Evolutionary conservation across 1,140 invertebrate species (phyloP).

Genomic region (Conus ventricosus): DNA sequence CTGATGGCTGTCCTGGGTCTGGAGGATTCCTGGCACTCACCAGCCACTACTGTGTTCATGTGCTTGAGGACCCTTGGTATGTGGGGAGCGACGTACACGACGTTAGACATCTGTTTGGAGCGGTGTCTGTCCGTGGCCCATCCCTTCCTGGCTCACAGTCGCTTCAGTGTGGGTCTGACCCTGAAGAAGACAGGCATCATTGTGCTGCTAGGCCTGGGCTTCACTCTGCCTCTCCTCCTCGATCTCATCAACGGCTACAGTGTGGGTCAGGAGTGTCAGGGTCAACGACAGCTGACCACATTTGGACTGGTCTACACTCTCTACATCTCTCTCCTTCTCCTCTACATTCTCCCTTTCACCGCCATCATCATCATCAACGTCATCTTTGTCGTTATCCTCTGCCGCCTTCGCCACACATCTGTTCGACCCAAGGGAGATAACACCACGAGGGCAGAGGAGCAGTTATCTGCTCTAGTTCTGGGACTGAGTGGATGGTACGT

Average conservation of each 20-base stretch:
- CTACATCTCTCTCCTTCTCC: conserved; percentile 30
- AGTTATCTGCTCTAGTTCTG: conserved; percentile 27
- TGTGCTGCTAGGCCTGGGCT: conserved; percentile 9
- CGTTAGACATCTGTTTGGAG: conserved; percentile 22
- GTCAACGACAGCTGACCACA: background rate
- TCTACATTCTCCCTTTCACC: conserved; percentile 33
- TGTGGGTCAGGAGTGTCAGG: background rate
- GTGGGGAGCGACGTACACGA: conserved; percentile 30
- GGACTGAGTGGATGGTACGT: conserved; percentile 27
- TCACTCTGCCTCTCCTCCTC: conserved; percentile 23
- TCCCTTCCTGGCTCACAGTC: conserved; percentile 30
- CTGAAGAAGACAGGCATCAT: background rate
- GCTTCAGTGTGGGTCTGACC: conserved; percentile 6
- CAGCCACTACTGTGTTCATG: conserved; percentile 4
- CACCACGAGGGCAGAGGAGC: background rate
- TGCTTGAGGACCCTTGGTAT: background rate
- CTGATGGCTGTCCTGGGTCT: conserved; percentile 1
- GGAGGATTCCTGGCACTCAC: background rate
- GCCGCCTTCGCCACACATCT: conserved; percentile 12
- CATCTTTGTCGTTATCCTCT: conserved; percentile 23
- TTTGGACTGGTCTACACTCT: conserved; percentile 34
- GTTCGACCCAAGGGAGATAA: conserved; percentile 6
- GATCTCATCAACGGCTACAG: conserved; percentile 30
- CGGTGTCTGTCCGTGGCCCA: conserved; percentile 9
- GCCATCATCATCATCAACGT: conserved; percentile 31